Evolutionary conservation across 2,797 vertebrate species (phyloP), one percentile per base, ranked within the genome.

Genomic region (Denticeps clupeoides): DNA sequence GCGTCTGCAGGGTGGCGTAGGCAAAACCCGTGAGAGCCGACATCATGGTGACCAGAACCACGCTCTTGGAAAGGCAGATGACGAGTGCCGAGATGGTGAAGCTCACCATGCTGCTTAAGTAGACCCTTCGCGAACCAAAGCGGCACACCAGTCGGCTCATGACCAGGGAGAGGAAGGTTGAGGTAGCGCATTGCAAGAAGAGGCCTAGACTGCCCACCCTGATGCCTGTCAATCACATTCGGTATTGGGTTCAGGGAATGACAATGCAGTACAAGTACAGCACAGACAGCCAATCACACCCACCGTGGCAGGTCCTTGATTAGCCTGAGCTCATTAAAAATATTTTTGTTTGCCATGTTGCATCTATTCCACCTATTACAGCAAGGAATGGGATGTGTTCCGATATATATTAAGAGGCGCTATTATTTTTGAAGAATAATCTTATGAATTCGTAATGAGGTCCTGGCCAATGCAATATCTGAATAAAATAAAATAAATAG

Each of bases 151-250:
- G 43, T 1, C 74, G 75, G 45, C 78, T 82, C 84, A 87, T 84
- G 35, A 67, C 49, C 64, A 85, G 61, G 12, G 85, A 87, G 73
- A 82, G 85, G 60, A 83, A 67, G 53, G 82, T 86, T 59, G 85
- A 85, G 74, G 81, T 87, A 69, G 80, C 78, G 52, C 82, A 84
- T 65, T 87, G 85, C 54, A 87, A 67, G 65, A 87, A 86, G 18
- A 87, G 71, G 11, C 85, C 85, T 54, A 85, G 68, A 21, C 85
- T 86, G 60, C 85, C 85, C 82, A 87, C 79, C 4, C 85, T 85
- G 53, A 87, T 80, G n/a, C 85, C 85, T 87, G 63, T 2, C 32
- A 25, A 5, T 6, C 54, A 65, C 7, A 45, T 48, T 45, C 46
- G 19, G 0, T 3, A 18, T 22, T 4, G 25, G 28, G 7, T 24